Base-by-base conservation (phyloP, 23 tunicate genomes). In the Trididemnum clinides region DNA sequence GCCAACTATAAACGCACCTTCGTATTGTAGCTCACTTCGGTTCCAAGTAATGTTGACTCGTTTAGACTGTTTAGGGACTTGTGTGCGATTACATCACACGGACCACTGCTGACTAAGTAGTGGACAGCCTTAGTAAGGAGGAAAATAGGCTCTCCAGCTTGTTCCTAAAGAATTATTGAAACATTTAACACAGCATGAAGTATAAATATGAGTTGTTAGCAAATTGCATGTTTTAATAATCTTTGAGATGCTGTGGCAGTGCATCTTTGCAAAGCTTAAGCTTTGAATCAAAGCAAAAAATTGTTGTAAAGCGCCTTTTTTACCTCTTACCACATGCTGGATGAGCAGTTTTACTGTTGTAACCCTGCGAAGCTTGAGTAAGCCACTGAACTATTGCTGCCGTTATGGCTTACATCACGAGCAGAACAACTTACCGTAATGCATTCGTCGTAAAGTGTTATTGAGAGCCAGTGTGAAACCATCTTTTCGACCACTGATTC, bases 401-500 rank as follows among this genome's bases (percentile, higher is more conserved):
- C n/a, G n/a, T n/a, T n/a, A n/a, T n/a, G n/a, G n/a, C n/a, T n/a
- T n/a, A n/a, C n/a, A n/a, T n/a, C n/a, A n/a, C n/a, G n/a, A n/a
- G n/a, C n/a, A n/a, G n/a, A 59, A 59, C 5, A 4, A 64, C 98
- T 84, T 72, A 93, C 98, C 50, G 18, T 73, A 23, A 93, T 93
- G 84, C 90, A 93, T 38, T 93, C 90, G 50, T 91, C 88, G 59
- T 93, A 93, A 1, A 93, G 82, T 5, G 84, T 93, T 64, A 93
- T 93, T 18, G 95, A 93, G 39, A 93, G 77, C 98, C 98, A 93
- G 62, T 88, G 93, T 22, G 98, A 88, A 57, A 93, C 93, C 98
- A 93, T 88, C 51, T 93, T 93, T 71, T 93, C 98, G 39, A 93
- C 98, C 1, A 93, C 98, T 26, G 98, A 93, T 79, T 86, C 98